Evolutionary conservation across 2,113 vertebrate genomes (phyloP), one percentile per base, ranked within the genome.

Genomic region (Lynx canadensis): DNA sequence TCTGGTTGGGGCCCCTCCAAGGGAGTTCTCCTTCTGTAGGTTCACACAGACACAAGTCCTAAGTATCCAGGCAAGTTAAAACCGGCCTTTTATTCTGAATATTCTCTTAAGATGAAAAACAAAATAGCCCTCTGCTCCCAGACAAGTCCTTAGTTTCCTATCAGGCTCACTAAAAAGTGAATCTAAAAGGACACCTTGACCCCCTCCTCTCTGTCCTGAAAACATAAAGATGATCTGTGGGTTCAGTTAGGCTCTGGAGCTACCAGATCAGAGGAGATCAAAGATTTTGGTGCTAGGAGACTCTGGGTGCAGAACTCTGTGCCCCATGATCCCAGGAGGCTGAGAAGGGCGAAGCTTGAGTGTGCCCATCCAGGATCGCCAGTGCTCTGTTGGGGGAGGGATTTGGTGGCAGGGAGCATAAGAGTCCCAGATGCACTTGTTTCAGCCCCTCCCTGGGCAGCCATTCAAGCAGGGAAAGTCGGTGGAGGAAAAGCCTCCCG

Each of bases 381-480:
- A 50, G 8, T 3, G 91, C 60, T 12, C 55, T 11, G 78, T 19
- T 7, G 10, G 36, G 69, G 25, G 33, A 7, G 38, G 45, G 38
- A 33, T 33, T 7, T 78, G 48, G 89, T 16, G 80, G 88, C 81
- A 14, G 5, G 48, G 57, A 93, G 87, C 9, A 10, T 57, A 57
- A 74, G 66, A 88, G 93, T 73, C 96, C 84, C 76, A 92, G 80
- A 83, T 68, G 82, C 94, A 93, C 97, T 97, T 88, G 97, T 92
- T 90, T 83, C 97, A 92, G 94, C 38, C 76, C 88, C 93, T 97
- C 94, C 97, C 88, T 92, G 87, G 0, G 52, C 93, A 85, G 97
- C 96, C 94, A 97, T 98, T 98, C 91, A 97, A 71, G 93, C 95
- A 16, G 69, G 88, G 95, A 98, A 91, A 97, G 94, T 97, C 38